phyloP scores from a whole-genome alignment of 37 sponge, comb jelly and placozoan species.

The Aplysina aerophoba region DNA sequence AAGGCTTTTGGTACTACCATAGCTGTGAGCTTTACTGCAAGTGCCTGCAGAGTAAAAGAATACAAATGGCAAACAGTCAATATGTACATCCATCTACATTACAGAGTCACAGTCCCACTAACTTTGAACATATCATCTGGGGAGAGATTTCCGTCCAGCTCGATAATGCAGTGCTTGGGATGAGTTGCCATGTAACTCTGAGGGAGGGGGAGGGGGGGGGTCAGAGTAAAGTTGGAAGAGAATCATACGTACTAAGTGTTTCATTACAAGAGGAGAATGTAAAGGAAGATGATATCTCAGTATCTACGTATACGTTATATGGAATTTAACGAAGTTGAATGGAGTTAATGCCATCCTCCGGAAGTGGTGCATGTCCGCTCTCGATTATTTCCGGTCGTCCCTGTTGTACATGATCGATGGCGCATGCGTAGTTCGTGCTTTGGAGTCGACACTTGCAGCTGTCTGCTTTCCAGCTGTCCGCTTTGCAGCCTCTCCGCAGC shows the following conservation, averaged over 20 bases:
- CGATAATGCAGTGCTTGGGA: slow-evolving; percentile 79
- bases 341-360: too few species aligned
- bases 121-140: slow-evolving; percentile 80
- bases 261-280: too few species aligned
- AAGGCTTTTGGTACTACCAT: slow-evolving; percentile 42
- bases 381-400: too few species aligned
- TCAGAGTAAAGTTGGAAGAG: background rate
- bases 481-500: too few species aligned
- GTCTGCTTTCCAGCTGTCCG: too few species aligned
- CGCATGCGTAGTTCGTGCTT: too few species aligned
- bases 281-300: too few species aligned
- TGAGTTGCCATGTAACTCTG: slow-evolving; percentile 84
- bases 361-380: too few species aligned
- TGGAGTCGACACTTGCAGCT: too few species aligned
- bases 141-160: slow-evolving; percentile 84
- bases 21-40: slow-evolving; percentile 49
- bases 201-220: background rate
- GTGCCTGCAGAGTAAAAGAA: slow-evolving; percentile 45
- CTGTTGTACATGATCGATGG: too few species aligned
- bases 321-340: too few species aligned
- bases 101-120: background rate
- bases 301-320: too few species aligned
- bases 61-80: background rate
- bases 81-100: background rate
- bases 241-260: background rate